Evolutionary conservation across 2,113 vertebrate species (phyloP).

Genomic region (Anarrhichthys ocellatus): DNA sequence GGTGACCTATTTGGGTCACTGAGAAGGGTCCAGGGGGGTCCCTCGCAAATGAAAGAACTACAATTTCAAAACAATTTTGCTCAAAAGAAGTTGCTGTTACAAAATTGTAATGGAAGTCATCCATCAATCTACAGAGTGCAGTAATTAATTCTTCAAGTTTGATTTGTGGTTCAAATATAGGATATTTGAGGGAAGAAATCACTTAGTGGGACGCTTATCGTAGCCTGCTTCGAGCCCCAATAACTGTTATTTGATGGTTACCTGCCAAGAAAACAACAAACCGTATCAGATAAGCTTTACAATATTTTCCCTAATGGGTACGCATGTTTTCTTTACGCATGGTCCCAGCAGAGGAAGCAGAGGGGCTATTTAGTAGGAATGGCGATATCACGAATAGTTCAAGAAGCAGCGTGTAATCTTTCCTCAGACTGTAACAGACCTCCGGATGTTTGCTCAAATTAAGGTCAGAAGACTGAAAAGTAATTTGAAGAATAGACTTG

Average conservation of each 20-base stretch:
- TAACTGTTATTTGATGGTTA: conserved; percentile 14
- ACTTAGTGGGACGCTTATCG: neutral
- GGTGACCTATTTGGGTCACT: conserved; percentile 59
- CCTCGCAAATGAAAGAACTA: conserved; percentile 20
- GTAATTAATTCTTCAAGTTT: neutral
- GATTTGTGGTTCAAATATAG: neutral
- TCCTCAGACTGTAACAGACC: conserved; percentile 8
- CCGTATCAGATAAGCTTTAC: conserved; percentile 37
- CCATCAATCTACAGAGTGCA: too few relatives aligned
- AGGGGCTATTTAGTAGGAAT: conserved; percentile 18
- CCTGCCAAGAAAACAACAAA: conserved; percentile 14
- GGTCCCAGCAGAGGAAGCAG: neutral
- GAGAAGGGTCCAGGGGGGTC: conserved; percentile 14
- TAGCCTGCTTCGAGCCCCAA: neutral
- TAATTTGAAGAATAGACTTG: neutral
- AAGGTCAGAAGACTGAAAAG: conserved; percentile 2
- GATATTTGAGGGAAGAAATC: neutral
- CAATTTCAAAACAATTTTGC: conserved; percentile 7
- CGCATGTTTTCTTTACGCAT: neutral
- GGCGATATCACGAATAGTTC: neutral
- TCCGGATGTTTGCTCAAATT: conserved; percentile 1
- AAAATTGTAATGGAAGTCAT: neutral
- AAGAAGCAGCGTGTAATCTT: conserved; percentile 4
- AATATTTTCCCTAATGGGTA: neutral
- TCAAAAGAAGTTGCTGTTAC: neutral